These are phyloP conservation scores for Puma concolor DNA, from an alignment of 2,113 vertebrate species.

Conservation along the genomic window DNA sequence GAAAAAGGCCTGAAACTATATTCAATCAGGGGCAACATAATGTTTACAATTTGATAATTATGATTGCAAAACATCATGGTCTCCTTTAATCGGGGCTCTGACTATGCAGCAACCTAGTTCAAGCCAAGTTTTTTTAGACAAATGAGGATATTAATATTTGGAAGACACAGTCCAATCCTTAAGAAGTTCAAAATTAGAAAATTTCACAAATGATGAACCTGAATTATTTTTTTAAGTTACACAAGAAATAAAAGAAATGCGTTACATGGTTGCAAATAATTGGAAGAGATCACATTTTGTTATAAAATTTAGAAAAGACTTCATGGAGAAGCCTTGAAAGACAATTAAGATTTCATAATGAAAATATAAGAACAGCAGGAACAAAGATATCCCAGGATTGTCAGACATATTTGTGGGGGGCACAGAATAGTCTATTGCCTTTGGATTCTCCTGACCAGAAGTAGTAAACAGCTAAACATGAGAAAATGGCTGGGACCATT, in stretches of 20 bases:
- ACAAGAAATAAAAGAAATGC: neutral
- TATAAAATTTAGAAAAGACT: neutral
- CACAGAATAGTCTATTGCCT: neutral
- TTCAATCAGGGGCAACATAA: neutral
- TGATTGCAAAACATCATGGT: neutral
- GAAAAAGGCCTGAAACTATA: neutral
- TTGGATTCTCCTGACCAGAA: neutral
- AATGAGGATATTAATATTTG: neutral
- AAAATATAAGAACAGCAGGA: neutral
- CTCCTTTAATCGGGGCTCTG: neutral
- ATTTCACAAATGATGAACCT: neutral
- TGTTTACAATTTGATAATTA: constrained; percentile 9
- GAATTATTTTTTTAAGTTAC: neutral
- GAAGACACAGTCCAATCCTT: neutral
- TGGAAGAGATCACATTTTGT: neutral
- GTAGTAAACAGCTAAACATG: neutral
- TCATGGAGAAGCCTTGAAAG: neutral
- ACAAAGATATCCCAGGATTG: neutral
- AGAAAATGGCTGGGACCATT: neutral
- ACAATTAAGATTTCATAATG: neutral
- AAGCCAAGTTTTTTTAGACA: neutral
- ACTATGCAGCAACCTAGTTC: neutral
- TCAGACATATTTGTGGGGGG: neutral
- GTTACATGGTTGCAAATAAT: neutral
- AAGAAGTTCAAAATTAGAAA: neutral